phyloP scores from a whole-genome alignment of 2,113 vertebrate species.

The Callorhinus ursinus region DNA sequence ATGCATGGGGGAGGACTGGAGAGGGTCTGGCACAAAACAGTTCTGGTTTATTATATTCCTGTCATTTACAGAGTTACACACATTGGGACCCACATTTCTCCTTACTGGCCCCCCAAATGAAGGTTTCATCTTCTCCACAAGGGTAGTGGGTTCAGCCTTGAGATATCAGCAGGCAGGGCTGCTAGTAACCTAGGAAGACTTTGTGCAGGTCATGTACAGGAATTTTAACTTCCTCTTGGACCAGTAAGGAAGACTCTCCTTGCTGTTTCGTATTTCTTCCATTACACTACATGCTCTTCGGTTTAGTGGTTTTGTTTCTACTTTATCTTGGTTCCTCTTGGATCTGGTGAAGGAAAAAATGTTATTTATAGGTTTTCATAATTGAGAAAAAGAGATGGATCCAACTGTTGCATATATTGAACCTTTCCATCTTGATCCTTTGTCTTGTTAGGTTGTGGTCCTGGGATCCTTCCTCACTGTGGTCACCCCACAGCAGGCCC shows the following conservation, averaged over 20 bases:
- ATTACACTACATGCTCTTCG: background rate
- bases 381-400: background rate
- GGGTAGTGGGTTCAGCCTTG: background rate
- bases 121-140: background rate
- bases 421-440: background rate
- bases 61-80: background rate
- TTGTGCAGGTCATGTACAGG: background rate
- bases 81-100: background rate
- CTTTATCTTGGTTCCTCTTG: background rate
- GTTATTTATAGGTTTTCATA: background rate
- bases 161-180: fast-evolving
- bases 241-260: background rate
- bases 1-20: fast-evolving
- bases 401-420: background rate
- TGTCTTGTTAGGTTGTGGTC: background rate
- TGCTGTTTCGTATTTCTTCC: background rate
- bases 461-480: background rate
- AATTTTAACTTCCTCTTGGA: background rate
- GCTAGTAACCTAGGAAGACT: background rate
- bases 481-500: background rate
- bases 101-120: background rate
- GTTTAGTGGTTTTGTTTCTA: background rate
- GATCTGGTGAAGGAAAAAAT: background rate
- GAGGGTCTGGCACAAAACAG: background rate
- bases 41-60: background rate